Evolutionary conservation across 2,888 invertebrate genomes (phyloP).

Genomic region (Hirtodrosophila alboralis): DNA sequence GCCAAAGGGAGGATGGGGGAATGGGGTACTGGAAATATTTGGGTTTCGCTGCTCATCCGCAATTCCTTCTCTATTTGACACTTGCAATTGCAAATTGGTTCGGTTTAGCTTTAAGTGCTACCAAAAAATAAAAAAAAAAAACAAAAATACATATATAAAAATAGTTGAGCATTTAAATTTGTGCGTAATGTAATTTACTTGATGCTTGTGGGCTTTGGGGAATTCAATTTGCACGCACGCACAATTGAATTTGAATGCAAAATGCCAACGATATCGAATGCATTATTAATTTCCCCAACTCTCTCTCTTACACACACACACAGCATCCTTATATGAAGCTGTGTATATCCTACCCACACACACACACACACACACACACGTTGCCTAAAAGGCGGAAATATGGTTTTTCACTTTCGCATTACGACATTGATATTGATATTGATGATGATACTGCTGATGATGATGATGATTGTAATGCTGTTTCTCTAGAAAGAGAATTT

Average conservation of each 20-base stretch:
- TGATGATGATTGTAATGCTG: slow-evolving; percentile 9
- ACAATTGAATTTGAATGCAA: slow-evolving; percentile 82
- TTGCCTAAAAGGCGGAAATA: slow-evolving; percentile 39
- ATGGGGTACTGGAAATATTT: slow-evolving; percentile 1
- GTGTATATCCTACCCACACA: slow-evolving; percentile 2
- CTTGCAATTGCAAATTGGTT: slow-evolving; percentile 56
- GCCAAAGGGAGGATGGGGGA: slow-evolving; percentile 6
- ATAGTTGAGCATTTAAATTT: slow-evolving; percentile 62
- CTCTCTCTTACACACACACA: slow-evolving; percentile 20
- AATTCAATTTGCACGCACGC: slow-evolving; percentile 82
- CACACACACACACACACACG: slow-evolving; percentile 26
- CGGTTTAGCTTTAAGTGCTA: slow-evolving; percentile 20
- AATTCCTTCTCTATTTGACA: slow-evolving; percentile 59
- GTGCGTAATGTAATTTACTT: slow-evolving; percentile 75
- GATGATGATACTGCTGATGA: slow-evolving; percentile 17
- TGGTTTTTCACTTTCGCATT: slow-evolving; percentile 66
- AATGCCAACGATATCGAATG: slow-evolving; percentile 67
- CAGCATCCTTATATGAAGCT: slow-evolving; percentile 5
- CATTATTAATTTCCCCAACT: slow-evolving; percentile 65
- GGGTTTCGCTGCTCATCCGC: slow-evolving; percentile 10
- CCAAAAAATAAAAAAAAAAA: no score
- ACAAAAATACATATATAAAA: slow-evolving; percentile 6
- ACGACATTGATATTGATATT: slow-evolving; percentile 35
- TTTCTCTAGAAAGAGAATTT: slow-evolving; percentile 57
- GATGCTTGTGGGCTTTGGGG: slow-evolving; percentile 76